Evolutionary conservation across 1,140 invertebrate genomes (phyloP).

Genomic region (Bursaphelenchus mucronatus): DNA sequence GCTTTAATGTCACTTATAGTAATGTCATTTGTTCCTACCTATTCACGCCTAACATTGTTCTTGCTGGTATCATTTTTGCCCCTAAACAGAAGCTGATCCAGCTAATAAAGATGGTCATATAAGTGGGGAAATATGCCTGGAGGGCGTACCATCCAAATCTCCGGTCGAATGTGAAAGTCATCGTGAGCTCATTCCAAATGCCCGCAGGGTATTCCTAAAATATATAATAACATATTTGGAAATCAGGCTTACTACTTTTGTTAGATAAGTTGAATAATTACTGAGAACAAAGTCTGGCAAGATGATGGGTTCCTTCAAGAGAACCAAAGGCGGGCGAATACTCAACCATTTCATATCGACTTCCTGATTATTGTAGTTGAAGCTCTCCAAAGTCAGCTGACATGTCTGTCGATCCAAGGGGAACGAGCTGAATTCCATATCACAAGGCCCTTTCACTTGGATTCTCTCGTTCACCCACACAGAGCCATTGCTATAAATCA

Average conservation of each 20-base stretch:
- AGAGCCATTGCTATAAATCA: slow-evolving; percentile 53
- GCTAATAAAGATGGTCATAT: slow-evolving; percentile 55
- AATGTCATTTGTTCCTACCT: background rate
- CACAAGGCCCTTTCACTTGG: slow-evolving; percentile 47
- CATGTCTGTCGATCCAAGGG: slow-evolving; percentile 47
- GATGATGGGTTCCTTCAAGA: slow-evolving; percentile 43
- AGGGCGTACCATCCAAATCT: slow-evolving; percentile 54
- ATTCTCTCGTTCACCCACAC: slow-evolving; percentile 38
- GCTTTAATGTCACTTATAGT: slow-evolving; percentile 41
- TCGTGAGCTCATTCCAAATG: slow-evolving; percentile 51
- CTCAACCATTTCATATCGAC: slow-evolving; percentile 51
- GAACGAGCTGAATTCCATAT: slow-evolving; percentile 48
- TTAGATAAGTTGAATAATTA: slow-evolving; percentile 46
- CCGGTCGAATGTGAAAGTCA: slow-evolving; percentile 44
- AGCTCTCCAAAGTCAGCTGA: slow-evolving; percentile 45
- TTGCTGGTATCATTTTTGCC: slow-evolving; percentile 48
- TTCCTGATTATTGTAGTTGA: slow-evolving; percentile 53
- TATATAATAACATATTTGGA: background rate
- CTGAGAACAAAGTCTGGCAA: slow-evolving; percentile 48
- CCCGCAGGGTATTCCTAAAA: slow-evolving; percentile 46
- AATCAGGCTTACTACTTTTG: slow-evolving; percentile 33
- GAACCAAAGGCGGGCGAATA: slow-evolving; percentile 30
- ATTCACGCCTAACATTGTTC: slow-evolving; percentile 29
- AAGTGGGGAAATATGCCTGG: slow-evolving; percentile 53
- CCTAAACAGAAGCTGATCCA: slow-evolving; percentile 49